Base-by-base conservation (phyloP, 2,797 vertebrate genomes). In the Jordanella pulchra region DNA sequence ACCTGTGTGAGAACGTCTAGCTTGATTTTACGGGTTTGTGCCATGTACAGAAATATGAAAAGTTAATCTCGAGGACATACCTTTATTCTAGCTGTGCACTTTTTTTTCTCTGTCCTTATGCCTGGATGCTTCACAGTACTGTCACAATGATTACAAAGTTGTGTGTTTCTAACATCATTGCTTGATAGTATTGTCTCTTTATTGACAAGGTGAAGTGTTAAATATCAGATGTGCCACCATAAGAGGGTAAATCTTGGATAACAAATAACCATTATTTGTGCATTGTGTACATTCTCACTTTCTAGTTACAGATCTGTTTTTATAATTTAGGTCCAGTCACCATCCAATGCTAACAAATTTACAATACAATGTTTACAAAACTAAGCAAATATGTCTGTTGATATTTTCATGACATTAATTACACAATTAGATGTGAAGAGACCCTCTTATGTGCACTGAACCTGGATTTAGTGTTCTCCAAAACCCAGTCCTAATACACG, bases 1-100 rank as follows among this genome's bases (percentile, higher is more conserved):
- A 76, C 80, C 83, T 80, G 81, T 80, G 81, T 76, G 53, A 82
- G 79, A 83, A 84, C 32, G 65, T 77, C 69, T 71, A 60, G 56
- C 65, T 81, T 81, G 77, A 84, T 89, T 86, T 84, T 84, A 75
- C 80, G 85, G 84, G 84, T 85, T 89, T 83, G 83, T 89, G 85
- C 83, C 84, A 86, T 90, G 86, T 90, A 87, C 77, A 84, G 76
- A 84, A 72, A 80, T 63, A 73, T 74, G 74, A 86, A 66, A 67
- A 81, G 56, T 80, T 79, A 21, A 70, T 81, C 69, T 75, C 70
- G 72, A 67, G 50, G 69, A 72, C 54, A 67, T 74, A 65, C 47
- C 67, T 54, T 47, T 53, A 73, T 73, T 80, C 27, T 72, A 72
- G 12, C 65, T 48, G 50, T 65, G 72, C 64, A 25, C 28, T 66